Base-by-base conservation (phyloP, 2,888 invertebrate genomes). In the Drosophila villosipedis region DNA sequence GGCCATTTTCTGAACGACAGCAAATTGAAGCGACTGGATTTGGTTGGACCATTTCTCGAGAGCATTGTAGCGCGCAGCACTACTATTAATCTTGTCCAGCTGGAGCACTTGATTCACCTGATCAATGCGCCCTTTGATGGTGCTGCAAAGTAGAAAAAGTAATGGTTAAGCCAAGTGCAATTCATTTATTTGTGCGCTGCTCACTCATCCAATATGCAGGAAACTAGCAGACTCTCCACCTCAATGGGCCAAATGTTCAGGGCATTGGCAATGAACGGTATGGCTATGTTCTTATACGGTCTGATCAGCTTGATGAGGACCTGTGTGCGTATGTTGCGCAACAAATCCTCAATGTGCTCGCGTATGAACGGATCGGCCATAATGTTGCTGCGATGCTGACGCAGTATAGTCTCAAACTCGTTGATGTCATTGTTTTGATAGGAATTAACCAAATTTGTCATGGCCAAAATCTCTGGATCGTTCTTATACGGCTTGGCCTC, bases 401-500 rank as follows among this genome's bases (percentile, higher is more conserved):
- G 97, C 72, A 99, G 94, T 89, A 99, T 99, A 78, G 97, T 96
- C 94, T 99, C 99, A 94, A 99, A 99, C 90, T 98, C 98, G 92
- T 97, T 98, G 76, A 99, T 99, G 93, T 99, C 99, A 94, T 99
- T 98, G 93, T 99, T 99, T 94, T 99, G 99, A 94, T 99, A 99
- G 22, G 98, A 97, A 92, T 96, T 97, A 67, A 99, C 99, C 89
- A 99, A 95, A 94, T 99, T 99, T 9, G 99, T 99, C 99, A 99
- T 99, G 22, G 99, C 99, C 82, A 99, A 94, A 89, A 99, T 99
- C 94, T 99, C 99, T 0, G 99, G 98, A 94, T 99, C 99, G 93
- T 99, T 99, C 94, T 99, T 99, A 93, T 99, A 99, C 0, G 99
- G 99, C 92, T 99, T 99, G 0, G 99, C 99, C 94, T 99, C 99